A percentile compares a stretch with the other conserved stretches of the same genome.
These are phyloP conservation scores for Drosophila kanapiae DNA, from an alignment of 1,140 invertebrate genomes.

Conservation along the genomic window DNA sequence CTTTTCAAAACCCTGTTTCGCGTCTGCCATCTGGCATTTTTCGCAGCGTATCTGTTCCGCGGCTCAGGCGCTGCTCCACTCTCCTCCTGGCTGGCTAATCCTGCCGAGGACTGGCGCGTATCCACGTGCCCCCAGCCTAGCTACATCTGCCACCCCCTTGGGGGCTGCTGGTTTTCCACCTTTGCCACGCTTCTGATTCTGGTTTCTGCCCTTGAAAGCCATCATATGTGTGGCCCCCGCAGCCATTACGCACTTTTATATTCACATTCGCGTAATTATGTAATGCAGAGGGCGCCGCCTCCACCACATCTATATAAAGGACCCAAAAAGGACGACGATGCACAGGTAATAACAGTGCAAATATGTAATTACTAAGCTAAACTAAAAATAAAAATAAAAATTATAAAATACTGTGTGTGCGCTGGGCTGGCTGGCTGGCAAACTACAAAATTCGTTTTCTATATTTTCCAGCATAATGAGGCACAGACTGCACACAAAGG, in stretches of 20 bases:
- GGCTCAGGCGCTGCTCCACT: background rate
- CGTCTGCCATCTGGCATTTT: background rate
- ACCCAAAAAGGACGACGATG: slow-evolving; percentile 12
- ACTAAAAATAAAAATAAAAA: slow-evolving; percentile 11
- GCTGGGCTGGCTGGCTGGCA: slow-evolving; percentile 9
- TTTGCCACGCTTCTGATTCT: background rate
- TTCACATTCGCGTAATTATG: slow-evolving; percentile 55
- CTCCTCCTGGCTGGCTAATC: slow-evolving; percentile 6
- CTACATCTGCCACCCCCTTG: background rate
- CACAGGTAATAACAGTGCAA: slow-evolving; percentile 49
- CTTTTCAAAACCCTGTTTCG: background rate
- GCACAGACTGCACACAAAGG: background rate
- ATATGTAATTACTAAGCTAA: slow-evolving; percentile 48
- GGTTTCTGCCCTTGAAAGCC: slow-evolving; percentile 35
- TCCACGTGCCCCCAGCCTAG: background rate
- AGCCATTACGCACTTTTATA: slow-evolving; percentile 54
- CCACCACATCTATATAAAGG: slow-evolving; percentile 35
- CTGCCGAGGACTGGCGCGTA: background rate
- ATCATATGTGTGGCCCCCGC: background rate
- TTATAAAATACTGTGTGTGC: slow-evolving; percentile 17
- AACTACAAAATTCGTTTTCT: slow-evolving; percentile 53
- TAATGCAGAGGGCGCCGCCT: slow-evolving; percentile 27
- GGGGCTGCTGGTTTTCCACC: background rate
- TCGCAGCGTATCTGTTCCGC: background rate
- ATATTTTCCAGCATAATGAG: slow-evolving; percentile 53